Conservation (phyloP, 30 jellyfish, hydroid and myxozoan genomes). For the Aurelia aurita region DNA sequence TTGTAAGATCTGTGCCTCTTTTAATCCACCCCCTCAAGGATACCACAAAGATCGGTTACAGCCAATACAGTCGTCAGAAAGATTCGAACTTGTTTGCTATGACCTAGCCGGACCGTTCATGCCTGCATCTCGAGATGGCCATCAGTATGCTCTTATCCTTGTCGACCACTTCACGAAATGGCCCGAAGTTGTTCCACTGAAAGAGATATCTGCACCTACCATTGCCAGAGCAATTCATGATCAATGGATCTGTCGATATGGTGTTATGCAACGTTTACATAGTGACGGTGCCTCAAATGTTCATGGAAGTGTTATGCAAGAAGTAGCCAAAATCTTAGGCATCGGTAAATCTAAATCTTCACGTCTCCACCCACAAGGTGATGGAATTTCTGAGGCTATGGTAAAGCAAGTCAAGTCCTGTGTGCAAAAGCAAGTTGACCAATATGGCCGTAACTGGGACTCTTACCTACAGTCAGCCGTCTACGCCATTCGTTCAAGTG, state of each 20-base stretch:
- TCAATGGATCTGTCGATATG: too few species aligned
- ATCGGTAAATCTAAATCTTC: conserved; percentile 1
- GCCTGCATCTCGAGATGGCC: conserved; percentile 17
- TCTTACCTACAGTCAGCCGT: conserved; percentile 9
- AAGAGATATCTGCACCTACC: too few species aligned
- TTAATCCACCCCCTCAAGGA: conserved; percentile 39
- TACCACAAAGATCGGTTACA: too few species aligned
- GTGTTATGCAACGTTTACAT: conserved; percentile 39
- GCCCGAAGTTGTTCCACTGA: too few species aligned
- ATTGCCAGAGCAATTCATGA: too few species aligned
- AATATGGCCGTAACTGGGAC: conserved; percentile 30
- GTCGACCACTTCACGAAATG: conserved; percentile 38
- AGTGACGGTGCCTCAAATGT: conserved; percentile 53
- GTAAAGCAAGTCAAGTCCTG: conserved; percentile 52
- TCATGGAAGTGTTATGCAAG: conserved; percentile 33
- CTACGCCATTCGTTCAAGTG: conserved; percentile 8
- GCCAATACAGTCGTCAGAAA: too few species aligned
- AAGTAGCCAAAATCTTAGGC: conserved; percentile 9
- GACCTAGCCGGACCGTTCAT: background rate
- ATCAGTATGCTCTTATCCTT: conserved; percentile 3
- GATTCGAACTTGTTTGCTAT: too few species aligned
- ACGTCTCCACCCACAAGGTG: conserved; percentile 41
- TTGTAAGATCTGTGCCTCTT: conserved; percentile 13
- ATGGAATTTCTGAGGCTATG: conserved; percentile 40
- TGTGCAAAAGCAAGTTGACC: conserved; percentile 49